Percentiles rank a stretch among this genome's conserved stretches.
These are phyloP conservation scores for Cheiracanthium punctorium DNA, from an alignment of 2,888 invertebrate species.

Conservation along the genomic window DNA sequence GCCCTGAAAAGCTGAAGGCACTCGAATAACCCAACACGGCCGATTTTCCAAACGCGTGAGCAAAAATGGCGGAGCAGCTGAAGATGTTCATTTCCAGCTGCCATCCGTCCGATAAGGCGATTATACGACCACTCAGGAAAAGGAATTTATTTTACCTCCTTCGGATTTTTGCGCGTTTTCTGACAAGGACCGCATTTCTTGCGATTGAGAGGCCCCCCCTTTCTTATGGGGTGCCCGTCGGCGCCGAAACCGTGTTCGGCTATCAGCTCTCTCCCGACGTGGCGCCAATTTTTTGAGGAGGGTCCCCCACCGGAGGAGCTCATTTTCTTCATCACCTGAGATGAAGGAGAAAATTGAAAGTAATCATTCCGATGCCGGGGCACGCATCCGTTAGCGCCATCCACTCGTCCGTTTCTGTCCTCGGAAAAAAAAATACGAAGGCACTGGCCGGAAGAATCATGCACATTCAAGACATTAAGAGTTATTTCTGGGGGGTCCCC, in stretches of 20 bases:
- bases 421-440: not conserved
- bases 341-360: conserved; percentile 27
- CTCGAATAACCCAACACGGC: too few species aligned
- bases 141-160: conserved; percentile 53
- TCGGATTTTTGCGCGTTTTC: conserved; percentile 33
- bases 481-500: too few species aligned
- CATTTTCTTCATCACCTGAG: not conserved
- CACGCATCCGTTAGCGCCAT: not conserved
- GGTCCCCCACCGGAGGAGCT: not conserved
- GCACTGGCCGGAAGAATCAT: too few species aligned
- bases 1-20: too few species aligned
- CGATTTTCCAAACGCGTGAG: not conserved
- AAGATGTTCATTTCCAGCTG: not conserved
- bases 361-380: conserved; percentile 16
- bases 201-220: conserved; percentile 15
- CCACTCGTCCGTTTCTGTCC: not conserved
- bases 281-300: conserved; percentile 24
- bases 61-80: conserved; percentile 11
- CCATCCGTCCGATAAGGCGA: conserved; percentile 29
- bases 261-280: not conserved
- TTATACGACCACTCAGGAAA: conserved; percentile 24
- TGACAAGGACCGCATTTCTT: not conserved
- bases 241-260: conserved; percentile 28
- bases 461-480: too few species aligned
- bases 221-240: conserved; percentile 19